Evolutionary conservation across 2,797 vertebrate species (phyloP).

Genomic region (Danio tinwini): DNA sequence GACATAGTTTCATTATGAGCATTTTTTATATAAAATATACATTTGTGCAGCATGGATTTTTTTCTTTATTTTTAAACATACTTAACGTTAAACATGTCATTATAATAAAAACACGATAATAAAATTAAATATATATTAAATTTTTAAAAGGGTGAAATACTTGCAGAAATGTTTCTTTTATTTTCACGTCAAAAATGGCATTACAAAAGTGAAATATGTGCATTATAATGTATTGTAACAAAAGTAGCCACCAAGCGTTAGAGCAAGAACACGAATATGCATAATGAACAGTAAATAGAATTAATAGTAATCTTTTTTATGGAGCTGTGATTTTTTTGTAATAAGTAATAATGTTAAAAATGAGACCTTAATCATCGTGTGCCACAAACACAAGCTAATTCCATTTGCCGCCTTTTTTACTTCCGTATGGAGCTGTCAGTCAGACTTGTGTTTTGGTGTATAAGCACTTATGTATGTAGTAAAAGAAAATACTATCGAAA

Average conservation of each 20-base stretch:
- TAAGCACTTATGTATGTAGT: background rate
- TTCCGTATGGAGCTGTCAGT: slow-evolving; percentile 45
- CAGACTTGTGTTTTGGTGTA: background rate
- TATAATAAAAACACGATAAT: too few species aligned
- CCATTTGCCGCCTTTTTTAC: slow-evolving; percentile 56
- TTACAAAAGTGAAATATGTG: background rate
- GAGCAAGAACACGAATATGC: background rate
- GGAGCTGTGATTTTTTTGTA: background rate
- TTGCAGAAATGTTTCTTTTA: background rate
- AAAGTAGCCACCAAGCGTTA: background rate
- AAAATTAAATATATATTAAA: background rate
- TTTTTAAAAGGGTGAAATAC: background rate
- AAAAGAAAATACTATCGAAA: background rate
- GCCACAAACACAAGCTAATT: background rate
- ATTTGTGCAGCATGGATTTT: background rate
- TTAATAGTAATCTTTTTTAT: background rate
- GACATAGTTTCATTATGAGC: background rate
- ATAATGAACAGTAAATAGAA: too few species aligned
- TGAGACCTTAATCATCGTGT: background rate
- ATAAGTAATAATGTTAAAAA: background rate
- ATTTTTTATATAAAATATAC: background rate
- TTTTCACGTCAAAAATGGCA: background rate
- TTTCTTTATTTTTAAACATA: too few species aligned
- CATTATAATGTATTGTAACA: background rate
- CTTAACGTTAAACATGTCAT: too few species aligned